These are phyloP conservation scores for Plestiodon gilberti DNA, from an alignment of 2,113 vertebrate species.

Conservation along the genomic window DNA sequence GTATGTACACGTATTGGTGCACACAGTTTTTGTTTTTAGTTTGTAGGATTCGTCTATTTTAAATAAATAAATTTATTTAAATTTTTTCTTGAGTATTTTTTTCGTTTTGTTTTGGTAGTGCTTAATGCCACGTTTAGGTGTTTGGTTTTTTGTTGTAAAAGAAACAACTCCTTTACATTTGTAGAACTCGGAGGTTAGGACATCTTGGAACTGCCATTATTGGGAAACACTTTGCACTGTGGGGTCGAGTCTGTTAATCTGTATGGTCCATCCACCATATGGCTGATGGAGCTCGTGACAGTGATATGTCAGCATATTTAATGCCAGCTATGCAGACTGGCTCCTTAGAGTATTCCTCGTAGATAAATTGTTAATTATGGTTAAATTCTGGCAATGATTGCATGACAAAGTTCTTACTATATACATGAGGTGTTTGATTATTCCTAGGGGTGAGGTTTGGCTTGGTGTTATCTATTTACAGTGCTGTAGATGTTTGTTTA, in stretches of 20 bases:
- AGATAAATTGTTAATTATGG: neutral
- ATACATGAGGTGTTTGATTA: neutral
- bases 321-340: neutral
- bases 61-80: conserved; percentile 19
- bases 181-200: neutral
- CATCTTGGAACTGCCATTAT: conserved; percentile 22
- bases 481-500: neutral
- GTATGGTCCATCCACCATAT: neutral
- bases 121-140: neutral
- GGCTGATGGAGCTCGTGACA: conserved; percentile 14
- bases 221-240: neutral
- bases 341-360: conserved; percentile 11
- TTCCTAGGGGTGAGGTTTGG: neutral
- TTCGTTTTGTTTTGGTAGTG: neutral
- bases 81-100: neutral
- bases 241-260: conserved; percentile 5
- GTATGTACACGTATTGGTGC: conserved; percentile 67
- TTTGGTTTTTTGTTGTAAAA: neutral
- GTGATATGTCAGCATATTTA: neutral
- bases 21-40: conserved; percentile 33
- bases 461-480: neutral
- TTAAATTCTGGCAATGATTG: conserved; percentile 3
- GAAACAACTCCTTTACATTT: neutral
- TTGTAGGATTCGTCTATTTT: neutral
- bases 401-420: conserved; percentile 17